phyloP scores from a whole-genome alignment of 92 coral and sea anemone species.

The Porites lobata region DNA sequence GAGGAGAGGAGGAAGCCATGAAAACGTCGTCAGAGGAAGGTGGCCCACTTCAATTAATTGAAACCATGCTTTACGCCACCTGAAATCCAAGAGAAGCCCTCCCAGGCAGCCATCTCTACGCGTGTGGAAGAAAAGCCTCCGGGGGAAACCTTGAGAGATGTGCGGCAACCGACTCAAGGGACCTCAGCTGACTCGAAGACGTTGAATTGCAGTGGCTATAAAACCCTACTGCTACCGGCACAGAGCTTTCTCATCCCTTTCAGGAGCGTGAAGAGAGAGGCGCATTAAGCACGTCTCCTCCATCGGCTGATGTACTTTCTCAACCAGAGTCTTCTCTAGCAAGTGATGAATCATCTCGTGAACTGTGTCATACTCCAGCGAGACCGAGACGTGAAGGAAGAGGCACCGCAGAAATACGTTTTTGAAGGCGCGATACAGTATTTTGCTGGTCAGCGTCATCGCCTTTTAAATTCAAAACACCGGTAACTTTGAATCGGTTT shows the following conservation, averaged over 20 bases:
- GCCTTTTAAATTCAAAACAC: too few relatives aligned
- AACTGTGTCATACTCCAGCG: background rate
- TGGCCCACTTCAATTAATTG: constrained; percentile 47
- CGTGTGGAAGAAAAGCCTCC: too few relatives aligned
- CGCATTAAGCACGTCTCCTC: background rate
- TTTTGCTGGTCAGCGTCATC: too few relatives aligned
- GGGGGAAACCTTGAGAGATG: background rate
- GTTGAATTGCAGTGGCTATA: constrained; percentile 39
- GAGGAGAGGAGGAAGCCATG: constrained; percentile 54
- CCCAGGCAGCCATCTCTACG: background rate
- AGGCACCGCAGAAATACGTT: too few relatives aligned
- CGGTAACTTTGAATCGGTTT: too few relatives aligned
- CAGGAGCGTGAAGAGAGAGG: background rate
- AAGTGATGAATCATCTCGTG: background rate
- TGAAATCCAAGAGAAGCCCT: constrained; percentile 7
- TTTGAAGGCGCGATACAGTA: too few relatives aligned
- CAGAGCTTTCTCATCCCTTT: background rate
- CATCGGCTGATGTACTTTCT: background rate
- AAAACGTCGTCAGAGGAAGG: constrained; percentile 22
- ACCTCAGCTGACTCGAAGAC: background rate
- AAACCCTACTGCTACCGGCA: background rate
- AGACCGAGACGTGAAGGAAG: constrained; percentile 27
- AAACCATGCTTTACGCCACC: constrained; percentile 44
- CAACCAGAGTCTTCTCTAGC: background rate
- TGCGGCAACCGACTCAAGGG: too few relatives aligned